Base-by-base conservation (phyloP, 2,888 invertebrate species). In the Podotricha telesiphe region DNA sequence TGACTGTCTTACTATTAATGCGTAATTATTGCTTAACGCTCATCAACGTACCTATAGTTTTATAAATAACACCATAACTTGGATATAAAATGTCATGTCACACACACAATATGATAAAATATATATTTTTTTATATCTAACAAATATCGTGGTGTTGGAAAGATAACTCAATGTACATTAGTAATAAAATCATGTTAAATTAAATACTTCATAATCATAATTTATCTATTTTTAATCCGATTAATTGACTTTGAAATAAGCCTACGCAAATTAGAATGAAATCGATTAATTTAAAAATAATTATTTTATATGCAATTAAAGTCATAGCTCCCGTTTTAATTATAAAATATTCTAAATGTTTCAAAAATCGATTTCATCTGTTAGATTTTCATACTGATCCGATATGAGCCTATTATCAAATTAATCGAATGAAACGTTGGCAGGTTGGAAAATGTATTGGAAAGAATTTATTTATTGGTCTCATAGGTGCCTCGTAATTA, bases 401-500 rank as follows among this genome's bases (percentile, higher is more conserved):
- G 40, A 40, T 22, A 42, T 42, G n/a, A 59, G n/a, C n/a, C n/a
- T 20, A 42, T 22, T 59, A 59, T 59, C 58, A 22, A 66, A 50
- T 66, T 40, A 66, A 50, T 66, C 48, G 50, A 34, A 22, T 50
- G 13, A 50, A 40, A 58, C 15, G 22, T 22, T 59, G 50, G n/a
- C 28, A 55, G 47, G 28, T 56, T 19, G 55, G 55, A 47, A 34
- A 65, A 47, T 56, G 47, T 61, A 65, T 65, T 56, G 13, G n/a
- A 22, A 50, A 40, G 48, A 40, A 45, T 58, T 48, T 28, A 66
- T 66, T 59, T 48, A 59, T 50, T 37, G 20, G 55, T 11, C 28
- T 28, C 28, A 55, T 65, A 65, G 28, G 45, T 65, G 55, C 19
- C 19, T 65, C 19, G 40, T 65, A 48, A 65, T 56, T 65, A 65